Evolutionary conservation across 2,888 invertebrate species (phyloP).

Genomic region (Drosophila ezoana): DNA sequence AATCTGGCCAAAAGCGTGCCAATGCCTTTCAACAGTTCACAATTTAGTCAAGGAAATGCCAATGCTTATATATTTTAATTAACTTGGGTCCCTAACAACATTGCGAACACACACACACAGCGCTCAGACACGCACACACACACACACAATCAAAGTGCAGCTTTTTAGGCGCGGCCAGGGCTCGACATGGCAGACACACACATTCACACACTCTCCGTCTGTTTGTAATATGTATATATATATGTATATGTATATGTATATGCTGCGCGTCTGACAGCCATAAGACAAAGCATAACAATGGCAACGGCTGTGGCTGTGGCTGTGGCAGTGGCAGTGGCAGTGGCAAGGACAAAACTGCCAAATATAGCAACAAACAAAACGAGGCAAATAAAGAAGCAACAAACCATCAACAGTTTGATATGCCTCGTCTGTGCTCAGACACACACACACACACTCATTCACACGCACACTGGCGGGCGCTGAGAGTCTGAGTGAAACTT

Average conservation of each 20-base stretch:
- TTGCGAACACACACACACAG: conserved; percentile 16
- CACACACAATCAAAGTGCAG: conserved; percentile 14
- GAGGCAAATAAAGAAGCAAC: conserved; percentile 77
- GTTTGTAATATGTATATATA: conserved; percentile 10
- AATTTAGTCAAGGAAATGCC: conserved; percentile 51
- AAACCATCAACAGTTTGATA: conserved; percentile 80
- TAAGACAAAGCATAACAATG: conserved; percentile 74
- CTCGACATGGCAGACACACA: conserved; percentile 35
- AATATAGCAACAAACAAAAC: conserved; percentile 77
- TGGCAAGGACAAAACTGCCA: conserved; percentile 65
- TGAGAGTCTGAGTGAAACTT: conserved; percentile 53
- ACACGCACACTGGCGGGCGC: conserved; percentile 1
- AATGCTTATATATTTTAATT: conserved; percentile 70
- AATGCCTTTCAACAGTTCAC: conserved; percentile 67
- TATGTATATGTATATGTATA: conserved; percentile 17
- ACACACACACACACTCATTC: conserved; percentile 37
- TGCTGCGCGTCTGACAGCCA: conserved; percentile 47
- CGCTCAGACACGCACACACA: conserved; percentile 10
- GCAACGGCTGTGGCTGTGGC: conserved; percentile 41
- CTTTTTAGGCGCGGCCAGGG: conserved; percentile 66
- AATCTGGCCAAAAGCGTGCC: conserved; percentile 63
- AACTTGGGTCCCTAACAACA: conserved; percentile 37
- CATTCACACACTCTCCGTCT: conserved; percentile 10
- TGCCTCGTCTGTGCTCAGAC: conserved; percentile 63
- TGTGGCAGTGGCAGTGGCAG: conserved; percentile 27